Percentiles rank a stretch among this genome's conserved stretches.
Evolutionary conservation across 2,888 invertebrate genomes (phyloP).

Genomic region (Tuta absoluta): DNA sequence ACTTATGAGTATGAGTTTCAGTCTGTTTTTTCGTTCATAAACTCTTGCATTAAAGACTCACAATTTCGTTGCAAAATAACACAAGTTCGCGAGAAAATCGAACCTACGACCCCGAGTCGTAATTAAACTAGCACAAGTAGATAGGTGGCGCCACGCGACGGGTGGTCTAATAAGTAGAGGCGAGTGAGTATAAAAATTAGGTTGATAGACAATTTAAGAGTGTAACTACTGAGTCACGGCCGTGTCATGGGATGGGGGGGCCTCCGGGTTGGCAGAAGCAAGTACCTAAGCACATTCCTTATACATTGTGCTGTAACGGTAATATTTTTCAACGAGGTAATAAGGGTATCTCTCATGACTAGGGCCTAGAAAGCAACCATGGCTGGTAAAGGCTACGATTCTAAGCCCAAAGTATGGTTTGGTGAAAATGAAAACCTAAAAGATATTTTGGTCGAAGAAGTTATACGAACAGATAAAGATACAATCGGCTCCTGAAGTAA

Average conservation of each 20-base stretch:
- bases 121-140: not conserved
- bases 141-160: not conserved
- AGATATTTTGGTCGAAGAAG: too few relatives aligned
- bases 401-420: too few relatives aligned
- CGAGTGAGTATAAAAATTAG: constrained; percentile 51
- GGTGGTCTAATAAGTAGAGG: constrained; percentile 36
- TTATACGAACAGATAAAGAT: too few relatives aligned
- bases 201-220: constrained; percentile 55
- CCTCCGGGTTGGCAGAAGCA: constrained; percentile 8
- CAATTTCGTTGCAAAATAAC: too few relatives aligned
- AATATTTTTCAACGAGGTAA: not conserved
- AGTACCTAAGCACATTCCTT: not conserved
- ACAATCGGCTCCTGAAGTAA: too few relatives aligned
- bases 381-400: too few relatives aligned
- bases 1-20: too few relatives aligned
- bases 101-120: not conserved
- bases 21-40: too few relatives aligned
- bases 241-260: constrained; percentile 17
- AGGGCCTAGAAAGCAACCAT: too few relatives aligned
- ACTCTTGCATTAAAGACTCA: too few relatives aligned
- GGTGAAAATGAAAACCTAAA: too few relatives aligned
- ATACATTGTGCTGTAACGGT: not conserved
- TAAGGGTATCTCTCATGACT: too few relatives aligned
- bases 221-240: constrained; percentile 27
- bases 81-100: not conserved